Evolutionary conservation across 2,113 vertebrate genomes (phyloP).

Genomic region (Centropristis striata): DNA sequence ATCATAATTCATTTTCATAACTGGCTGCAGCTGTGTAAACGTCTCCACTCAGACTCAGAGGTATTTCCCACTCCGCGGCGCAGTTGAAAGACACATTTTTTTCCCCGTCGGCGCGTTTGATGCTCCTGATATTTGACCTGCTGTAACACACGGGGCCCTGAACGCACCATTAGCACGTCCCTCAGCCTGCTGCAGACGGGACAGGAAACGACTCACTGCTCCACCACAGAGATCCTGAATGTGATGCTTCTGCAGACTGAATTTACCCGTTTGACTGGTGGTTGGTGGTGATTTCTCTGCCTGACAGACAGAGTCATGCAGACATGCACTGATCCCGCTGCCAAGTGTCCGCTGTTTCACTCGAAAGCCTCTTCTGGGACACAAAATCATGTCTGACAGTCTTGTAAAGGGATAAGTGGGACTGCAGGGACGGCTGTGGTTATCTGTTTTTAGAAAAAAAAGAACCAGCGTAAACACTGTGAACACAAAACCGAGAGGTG

Average conservation of each 20-base stretch:
- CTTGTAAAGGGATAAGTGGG: conserved; percentile 39
- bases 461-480: neutral
- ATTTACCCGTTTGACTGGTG: conserved; percentile 31
- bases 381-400: conserved; percentile 38
- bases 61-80: conserved; percentile 49
- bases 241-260: conserved; percentile 29
- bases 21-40: conserved; percentile 76
- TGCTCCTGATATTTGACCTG: conserved; percentile 59
- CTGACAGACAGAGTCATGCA: conserved; percentile 40
- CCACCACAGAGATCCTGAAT: conserved; percentile 16
- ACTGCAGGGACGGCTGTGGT: conserved; percentile 37
- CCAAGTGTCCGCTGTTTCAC: conserved; percentile 52
- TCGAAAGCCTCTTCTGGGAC: conserved; percentile 19
- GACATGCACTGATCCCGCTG: conserved; percentile 37
- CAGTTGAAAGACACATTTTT: conserved; percentile 54
- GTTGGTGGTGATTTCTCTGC: conserved; percentile 45
- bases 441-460: conserved; percentile 21
- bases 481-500: conserved; percentile 21
- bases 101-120: conserved; percentile 37
- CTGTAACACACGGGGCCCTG: conserved; percentile 29
- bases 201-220: conserved; percentile 55
- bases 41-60: conserved; percentile 59
- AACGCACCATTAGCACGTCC: conserved; percentile 1
- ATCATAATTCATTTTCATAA: conserved; percentile 67
- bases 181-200: conserved; percentile 50